These are phyloP conservation scores for Zosterops hypoxanthus DNA, from an alignment of 2,113 vertebrate genomes.

Conservation along the genomic window DNA sequence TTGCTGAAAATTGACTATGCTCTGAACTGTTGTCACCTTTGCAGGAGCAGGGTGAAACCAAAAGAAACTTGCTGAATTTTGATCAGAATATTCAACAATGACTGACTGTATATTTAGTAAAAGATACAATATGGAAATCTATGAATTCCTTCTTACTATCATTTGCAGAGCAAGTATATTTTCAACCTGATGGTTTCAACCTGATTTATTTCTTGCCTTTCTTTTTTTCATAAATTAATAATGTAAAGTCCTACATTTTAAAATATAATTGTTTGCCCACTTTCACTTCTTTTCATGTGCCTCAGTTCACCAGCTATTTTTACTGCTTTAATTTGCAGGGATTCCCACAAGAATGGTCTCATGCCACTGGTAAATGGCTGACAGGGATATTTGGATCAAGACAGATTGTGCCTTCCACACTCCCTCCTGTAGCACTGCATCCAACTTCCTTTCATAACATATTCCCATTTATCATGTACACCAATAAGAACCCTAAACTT, in stretches of 20 bases:
- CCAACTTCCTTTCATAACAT: neutral
- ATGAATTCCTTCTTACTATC: neutral
- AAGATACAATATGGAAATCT: neutral
- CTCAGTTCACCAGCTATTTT: neutral
- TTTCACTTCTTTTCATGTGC: neutral
- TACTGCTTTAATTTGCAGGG: conserved; percentile 6
- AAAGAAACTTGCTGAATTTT: neutral
- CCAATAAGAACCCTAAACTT: neutral
- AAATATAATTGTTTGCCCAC: neutral
- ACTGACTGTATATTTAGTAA: neutral
- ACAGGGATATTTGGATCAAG: neutral
- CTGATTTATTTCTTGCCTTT: neutral
- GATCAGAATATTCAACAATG: neutral
- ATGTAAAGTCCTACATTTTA: neutral
- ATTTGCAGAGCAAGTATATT: neutral
- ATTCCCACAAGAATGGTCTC: neutral
- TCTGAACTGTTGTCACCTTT: neutral
- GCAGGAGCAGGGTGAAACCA: neutral
- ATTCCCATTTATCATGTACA: neutral
- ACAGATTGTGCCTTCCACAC: neutral
- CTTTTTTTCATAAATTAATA: neutral
- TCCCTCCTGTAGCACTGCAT: neutral
- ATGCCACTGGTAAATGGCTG: neutral
- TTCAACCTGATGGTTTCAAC: neutral
- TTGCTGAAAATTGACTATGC: neutral